phyloP scores from a whole-genome alignment of 1,140 invertebrate species.

The Euborellia annulipes region DNA sequence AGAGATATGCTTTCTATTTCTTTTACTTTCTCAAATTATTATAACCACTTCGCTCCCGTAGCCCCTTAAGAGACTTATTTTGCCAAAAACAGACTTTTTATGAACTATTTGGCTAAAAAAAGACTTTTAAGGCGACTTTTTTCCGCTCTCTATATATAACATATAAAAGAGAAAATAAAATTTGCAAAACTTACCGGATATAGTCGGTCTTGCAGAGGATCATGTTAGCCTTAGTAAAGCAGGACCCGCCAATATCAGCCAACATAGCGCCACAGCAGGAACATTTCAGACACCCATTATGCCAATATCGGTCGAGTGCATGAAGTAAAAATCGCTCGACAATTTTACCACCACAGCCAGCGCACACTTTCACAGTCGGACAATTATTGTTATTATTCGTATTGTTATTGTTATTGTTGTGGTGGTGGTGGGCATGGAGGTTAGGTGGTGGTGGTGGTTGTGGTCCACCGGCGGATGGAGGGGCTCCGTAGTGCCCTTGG shows the following conservation, averaged over 20 bases:
- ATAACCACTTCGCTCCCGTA: too few species aligned
- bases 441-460: conserved; percentile 22
- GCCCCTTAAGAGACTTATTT: too few species aligned
- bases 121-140: too few species aligned
- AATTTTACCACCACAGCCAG: conserved; percentile 56
- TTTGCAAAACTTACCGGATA: conserved; percentile 75
- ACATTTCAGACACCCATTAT: conserved; percentile 84
- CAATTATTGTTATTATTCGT: conserved; percentile 32
- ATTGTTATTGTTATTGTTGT: conserved; percentile 11
- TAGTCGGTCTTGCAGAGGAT: conserved; percentile 89
- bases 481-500: conserved; percentile 26
- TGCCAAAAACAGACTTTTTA: too few species aligned
- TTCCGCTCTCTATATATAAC: too few species aligned
- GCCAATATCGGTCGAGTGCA: conserved; percentile 85
- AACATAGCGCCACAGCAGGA: conserved; percentile 69
- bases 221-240: conserved; percentile 81
- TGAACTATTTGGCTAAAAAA: too few species aligned
- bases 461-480: conserved; percentile 26
- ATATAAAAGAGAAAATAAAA: too few species aligned
- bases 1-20: too few species aligned
- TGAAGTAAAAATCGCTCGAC: conserved; percentile 73
- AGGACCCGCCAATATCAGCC: conserved; percentile 75
- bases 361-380: conserved; percentile 33
- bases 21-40: too few species aligned
- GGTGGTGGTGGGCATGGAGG: conserved; percentile 5